Evolutionary conservation across 2,888 invertebrate genomes (phyloP).

Genomic region (Drosophila colorata): DNA sequence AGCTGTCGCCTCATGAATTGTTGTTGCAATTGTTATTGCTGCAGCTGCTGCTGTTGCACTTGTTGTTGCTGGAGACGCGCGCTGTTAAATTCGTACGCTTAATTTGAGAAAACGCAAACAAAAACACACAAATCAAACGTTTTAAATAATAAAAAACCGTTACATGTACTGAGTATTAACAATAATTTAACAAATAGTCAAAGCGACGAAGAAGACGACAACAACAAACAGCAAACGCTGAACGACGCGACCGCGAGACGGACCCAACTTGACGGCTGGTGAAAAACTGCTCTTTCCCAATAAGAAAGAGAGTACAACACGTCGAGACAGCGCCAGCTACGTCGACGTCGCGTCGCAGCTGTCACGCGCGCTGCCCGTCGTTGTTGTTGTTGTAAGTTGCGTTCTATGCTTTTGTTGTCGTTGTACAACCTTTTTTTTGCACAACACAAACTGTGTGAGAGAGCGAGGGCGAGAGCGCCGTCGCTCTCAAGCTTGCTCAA

Average conservation of each 20-base stretch:
- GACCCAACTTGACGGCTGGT: slow-evolving; percentile 65
- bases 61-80: slow-evolving; percentile 31
- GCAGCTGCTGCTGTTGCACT: slow-evolving; percentile 12
- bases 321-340: slow-evolving; percentile 35
- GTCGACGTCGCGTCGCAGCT: slow-evolving; percentile 66
- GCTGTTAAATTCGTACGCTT: slow-evolving; percentile 21
- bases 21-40: slow-evolving; percentile 43
- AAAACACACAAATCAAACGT: slow-evolving; percentile 23
- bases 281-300: slow-evolving; percentile 73
- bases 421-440: slow-evolving; percentile 49
- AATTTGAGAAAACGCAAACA: slow-evolving; percentile 29
- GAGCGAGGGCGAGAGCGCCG: slow-evolving; percentile 45
- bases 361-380: slow-evolving; percentile 53
- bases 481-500: slow-evolving; percentile 57
- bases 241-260: slow-evolving; percentile 62
- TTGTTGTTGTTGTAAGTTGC: slow-evolving; percentile 60
- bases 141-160: slow-evolving; percentile 8
- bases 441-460: slow-evolving; percentile 36
- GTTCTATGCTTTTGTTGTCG: slow-evolving; percentile 66
- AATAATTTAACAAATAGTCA: slow-evolving; percentile 50
- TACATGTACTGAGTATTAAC: slow-evolving; percentile 34
- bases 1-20: slow-evolving; percentile 57
- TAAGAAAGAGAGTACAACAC: slow-evolving; percentile 62
- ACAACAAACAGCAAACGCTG: slow-evolving; percentile 35
- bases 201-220: slow-evolving; percentile 31